Conservation (phyloP, 1,140 invertebrate species). For the Heliothis virescens region DNA sequence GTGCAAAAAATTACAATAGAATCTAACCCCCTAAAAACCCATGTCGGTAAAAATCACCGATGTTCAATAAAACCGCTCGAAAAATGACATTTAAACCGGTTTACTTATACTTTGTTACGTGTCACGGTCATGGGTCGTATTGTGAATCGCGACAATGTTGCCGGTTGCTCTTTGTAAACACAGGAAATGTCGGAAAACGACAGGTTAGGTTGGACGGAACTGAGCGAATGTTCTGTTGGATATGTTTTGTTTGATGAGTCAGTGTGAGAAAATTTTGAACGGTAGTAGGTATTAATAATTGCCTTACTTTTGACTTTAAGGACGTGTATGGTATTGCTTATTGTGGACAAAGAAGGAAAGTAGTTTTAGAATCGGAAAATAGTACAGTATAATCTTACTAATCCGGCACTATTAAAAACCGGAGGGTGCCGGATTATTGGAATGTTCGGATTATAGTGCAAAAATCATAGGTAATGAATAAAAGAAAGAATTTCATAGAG, state of each 20-base stretch:
- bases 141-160: not conserved
- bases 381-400: too few relatives aligned
- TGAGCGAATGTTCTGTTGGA: not conserved
- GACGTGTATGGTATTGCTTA: not conserved
- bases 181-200: constrained; percentile 2
- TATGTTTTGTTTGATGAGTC: constrained; percentile 3
- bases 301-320: too few relatives aligned
- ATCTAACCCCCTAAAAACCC: not conserved
- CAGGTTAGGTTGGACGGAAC: constrained; percentile 28
- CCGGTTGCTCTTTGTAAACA: not conserved
- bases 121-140: constrained; percentile 29
- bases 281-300: too few relatives aligned
- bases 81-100: constrained; percentile 2
- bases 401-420: too few relatives aligned
- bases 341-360: not conserved
- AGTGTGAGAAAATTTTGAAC: not conserved
- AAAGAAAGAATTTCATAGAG: too few relatives aligned
- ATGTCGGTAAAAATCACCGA: not conserved
- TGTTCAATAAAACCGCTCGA: not conserved
- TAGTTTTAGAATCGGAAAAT: too few relatives aligned
- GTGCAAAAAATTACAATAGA: not conserved
- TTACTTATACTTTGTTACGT: not conserved
- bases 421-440: too few relatives aligned
- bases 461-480: too few relatives aligned
- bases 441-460: too few relatives aligned